Conservation (phyloP, 2,113 vertebrate species). For the Athene cunicularia region DNA sequence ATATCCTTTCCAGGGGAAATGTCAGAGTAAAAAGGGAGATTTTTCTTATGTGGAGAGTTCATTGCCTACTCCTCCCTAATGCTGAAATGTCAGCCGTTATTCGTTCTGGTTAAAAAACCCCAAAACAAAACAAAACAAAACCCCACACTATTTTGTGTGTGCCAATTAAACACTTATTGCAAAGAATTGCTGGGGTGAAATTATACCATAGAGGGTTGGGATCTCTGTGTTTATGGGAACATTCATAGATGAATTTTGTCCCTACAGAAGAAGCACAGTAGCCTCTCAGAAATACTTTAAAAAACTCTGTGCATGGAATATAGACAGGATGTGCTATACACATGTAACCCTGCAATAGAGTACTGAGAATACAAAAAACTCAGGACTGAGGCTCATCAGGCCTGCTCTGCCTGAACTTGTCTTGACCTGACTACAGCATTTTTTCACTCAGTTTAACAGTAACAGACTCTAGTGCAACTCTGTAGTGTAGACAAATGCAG, state of each 20-base stretch:
- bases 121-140: background rate
- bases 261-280: background rate
- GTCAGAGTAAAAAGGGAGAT: background rate
- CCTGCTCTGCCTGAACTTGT: background rate
- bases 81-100: background rate
- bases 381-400: accelerated
- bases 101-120: background rate
- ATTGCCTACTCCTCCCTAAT: background rate
- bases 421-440: background rate
- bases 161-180: background rate
- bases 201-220: background rate
- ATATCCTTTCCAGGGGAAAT: constrained; percentile 12
- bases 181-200: background rate
- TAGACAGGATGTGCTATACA: background rate
- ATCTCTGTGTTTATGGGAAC: background rate
- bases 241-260: background rate
- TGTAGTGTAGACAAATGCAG: background rate
- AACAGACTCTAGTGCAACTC: background rate
- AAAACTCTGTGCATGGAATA: background rate
- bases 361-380: background rate
- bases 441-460: background rate
- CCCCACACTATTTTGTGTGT: background rate
- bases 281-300: background rate
- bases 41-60: background rate
- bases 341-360: background rate